Evolutionary conservation across 2,888 invertebrate genomes (phyloP), one percentile per base, ranked within the genome.

Genomic region (Drosophila imparisetae): DNA sequence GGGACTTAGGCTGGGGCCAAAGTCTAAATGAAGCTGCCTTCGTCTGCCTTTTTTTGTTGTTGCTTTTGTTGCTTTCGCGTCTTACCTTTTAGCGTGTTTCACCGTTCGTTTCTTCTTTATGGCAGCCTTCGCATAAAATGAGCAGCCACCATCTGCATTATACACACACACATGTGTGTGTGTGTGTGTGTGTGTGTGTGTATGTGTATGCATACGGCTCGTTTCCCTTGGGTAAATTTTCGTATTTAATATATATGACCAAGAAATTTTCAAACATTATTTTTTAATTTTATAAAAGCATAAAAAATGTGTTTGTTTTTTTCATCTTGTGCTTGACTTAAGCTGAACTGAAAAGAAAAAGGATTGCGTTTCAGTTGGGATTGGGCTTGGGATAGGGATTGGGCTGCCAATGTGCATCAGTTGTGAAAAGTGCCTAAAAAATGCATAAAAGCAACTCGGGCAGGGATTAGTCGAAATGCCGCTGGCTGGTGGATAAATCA

Each of bases 51-150:
- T 50, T 66, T 59, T 42, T 74, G 68, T 50, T 72, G 69, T 38
- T 64, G 72, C 40, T 54, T 36, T 66, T 66, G 54, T 13, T 66
- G 54, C 66, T 62, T 80, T 66, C 69, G 66, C 72, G 84, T 81
- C 86, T 83, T 88, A 83, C 89, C 89, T 85, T 86, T 85, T 88
- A 88, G 83, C 84, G 89, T 87, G 86, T 76, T 84, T 88, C 83
- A 80, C 86, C 83, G 86, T 88, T 88, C 84, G 84, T 67, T 86
- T 86, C 81, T 78, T 80, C 81, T 83, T 83, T 78, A 75, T 69
- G 68, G 63, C 76, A 68, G 65, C 80, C 76, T 80, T 76, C 83
- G 79, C 86, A 86, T 88, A 69, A 84, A 88, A 76, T 83, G 84
- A 88, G 72, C 83, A 87, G 79, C 73, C 69, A 69, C 64, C 60